Base-by-base conservation (phyloP, 2,797 vertebrate genomes). In the Vipera latastei region DNA sequence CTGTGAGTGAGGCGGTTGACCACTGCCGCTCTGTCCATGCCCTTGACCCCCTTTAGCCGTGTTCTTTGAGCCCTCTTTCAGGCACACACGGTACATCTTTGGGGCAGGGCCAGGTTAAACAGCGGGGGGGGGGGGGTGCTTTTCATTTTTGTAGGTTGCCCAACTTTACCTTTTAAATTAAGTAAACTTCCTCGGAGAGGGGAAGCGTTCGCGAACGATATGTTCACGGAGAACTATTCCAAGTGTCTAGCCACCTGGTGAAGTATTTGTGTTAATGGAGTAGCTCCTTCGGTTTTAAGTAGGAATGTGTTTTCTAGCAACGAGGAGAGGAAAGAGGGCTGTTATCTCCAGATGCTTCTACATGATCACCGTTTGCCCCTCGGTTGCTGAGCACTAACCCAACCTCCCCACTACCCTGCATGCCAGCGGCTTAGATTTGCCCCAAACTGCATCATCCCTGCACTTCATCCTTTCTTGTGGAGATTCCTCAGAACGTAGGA, bases 181-280 rank as follows among this genome's bases (percentile, higher is more conserved):
- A 93, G 94, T 95, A 94, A 97, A 96, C 94, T 94, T 92, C 95
- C 94, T 96, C 95, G 1, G 93, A 88, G 95, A 95, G 93, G 93
- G 55, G 95, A 94, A 92, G 89, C 93, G 93, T 95, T 93, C 92
- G 92, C 95, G 96, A 95, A 96, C 96, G 95, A 89, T 95, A 94
- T 95, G 96, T 96, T 95, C 95, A 88, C 55, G 89, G 63, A 95
- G 91, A 90, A 95, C 93, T 95, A 96, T 78, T 95, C 94, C 44
- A 93, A 94, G 55, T 85, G 93, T 93, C 95, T 94, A 16, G 61
- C 0, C 0, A 1, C 26, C 95, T 91, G 91, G 59, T 57, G 4
- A 94, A 96, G 94, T 94, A 88, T 96, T 97, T 95, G 95, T 93
- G 94, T 93, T 96, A 94, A 93, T 90, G 86, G 44, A 91, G 83